Evolutionary conservation across 2,113 vertebrate genomes (phyloP).

Genomic region (Mus musculus): DNA sequence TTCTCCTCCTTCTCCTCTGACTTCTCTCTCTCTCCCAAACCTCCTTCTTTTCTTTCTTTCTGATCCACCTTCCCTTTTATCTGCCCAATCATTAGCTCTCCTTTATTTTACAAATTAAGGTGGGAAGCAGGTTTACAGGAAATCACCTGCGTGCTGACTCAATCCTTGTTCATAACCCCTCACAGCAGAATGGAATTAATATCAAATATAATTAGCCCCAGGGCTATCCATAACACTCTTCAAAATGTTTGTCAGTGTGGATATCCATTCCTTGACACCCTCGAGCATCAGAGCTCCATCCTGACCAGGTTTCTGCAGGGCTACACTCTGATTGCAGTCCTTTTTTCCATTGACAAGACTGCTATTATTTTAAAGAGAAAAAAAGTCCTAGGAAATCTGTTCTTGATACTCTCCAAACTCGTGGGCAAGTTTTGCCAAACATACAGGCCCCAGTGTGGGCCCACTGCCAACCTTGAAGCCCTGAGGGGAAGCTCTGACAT

Average conservation of each 20-base stretch:
- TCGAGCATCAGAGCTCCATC: not conserved
- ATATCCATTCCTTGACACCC: not conserved
- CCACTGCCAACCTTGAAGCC: not conserved
- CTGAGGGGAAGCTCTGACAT: conserved; percentile 13
- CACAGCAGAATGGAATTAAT: too few relatives aligned
- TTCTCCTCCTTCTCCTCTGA: too few relatives aligned
- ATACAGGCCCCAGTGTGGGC: not conserved
- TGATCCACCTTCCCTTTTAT: too few relatives aligned
- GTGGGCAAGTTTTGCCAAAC: not conserved
- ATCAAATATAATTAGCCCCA: too few relatives aligned
- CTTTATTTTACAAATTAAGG: too few relatives aligned
- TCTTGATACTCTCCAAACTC: not conserved
- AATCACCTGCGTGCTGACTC: too few relatives aligned
- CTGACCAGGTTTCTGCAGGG: not conserved
- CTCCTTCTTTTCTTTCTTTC: too few relatives aligned
- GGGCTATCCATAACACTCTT: not conserved
- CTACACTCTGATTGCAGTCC: not conserved
- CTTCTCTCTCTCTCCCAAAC: too few relatives aligned
- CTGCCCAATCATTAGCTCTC: too few relatives aligned
- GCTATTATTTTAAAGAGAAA: not conserved
- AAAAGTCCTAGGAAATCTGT: not conserved
- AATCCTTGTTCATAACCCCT: too few relatives aligned
- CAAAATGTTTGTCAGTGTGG: not conserved
- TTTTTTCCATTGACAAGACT: not conserved
- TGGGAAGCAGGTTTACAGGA: too few relatives aligned